Percentiles rank a stretch among this genome's conserved stretches.
Evolutionary conservation across 2,113 vertebrate species (phyloP).

Genomic region (Cacatua alba): DNA sequence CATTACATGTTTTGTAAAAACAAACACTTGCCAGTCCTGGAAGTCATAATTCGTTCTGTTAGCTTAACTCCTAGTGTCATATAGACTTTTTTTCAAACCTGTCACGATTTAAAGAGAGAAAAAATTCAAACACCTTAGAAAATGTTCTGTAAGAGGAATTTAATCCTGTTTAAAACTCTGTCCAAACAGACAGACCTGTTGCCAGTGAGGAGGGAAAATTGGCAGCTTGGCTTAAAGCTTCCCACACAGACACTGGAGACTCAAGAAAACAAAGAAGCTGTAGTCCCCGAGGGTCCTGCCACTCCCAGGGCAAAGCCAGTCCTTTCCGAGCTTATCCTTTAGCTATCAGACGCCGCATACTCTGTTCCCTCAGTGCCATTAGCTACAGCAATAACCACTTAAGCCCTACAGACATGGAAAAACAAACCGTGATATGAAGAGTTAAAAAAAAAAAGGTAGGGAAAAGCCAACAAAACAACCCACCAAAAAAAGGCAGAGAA

Average conservation of each 20-base stretch:
- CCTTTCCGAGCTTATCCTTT: conserved; percentile 10
- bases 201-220: conserved; percentile 40
- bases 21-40: neutral
- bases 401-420: conserved; percentile 38
- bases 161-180: neutral
- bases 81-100: neutral
- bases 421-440: conserved; percentile 53
- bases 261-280: conserved; percentile 37
- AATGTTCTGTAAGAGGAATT: neutral
- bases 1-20: neutral
- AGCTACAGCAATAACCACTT: conserved; percentile 25
- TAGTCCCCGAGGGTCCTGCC: conserved; percentile 10
- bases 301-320: conserved; percentile 14
- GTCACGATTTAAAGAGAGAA: neutral
- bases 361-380: neutral
- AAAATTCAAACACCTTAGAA: neutral
- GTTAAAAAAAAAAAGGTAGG: neutral
- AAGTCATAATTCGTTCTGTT: neutral
- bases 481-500: neutral
- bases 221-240: conserved; percentile 52
- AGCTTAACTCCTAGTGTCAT: neutral
- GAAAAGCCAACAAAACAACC: neutral
- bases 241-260: neutral
- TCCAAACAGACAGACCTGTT: conserved; percentile 29
- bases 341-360: neutral